Evolutionary conservation across 2,113 vertebrate genomes (phyloP).

Genomic region (Nannobrachium achirus): DNA sequence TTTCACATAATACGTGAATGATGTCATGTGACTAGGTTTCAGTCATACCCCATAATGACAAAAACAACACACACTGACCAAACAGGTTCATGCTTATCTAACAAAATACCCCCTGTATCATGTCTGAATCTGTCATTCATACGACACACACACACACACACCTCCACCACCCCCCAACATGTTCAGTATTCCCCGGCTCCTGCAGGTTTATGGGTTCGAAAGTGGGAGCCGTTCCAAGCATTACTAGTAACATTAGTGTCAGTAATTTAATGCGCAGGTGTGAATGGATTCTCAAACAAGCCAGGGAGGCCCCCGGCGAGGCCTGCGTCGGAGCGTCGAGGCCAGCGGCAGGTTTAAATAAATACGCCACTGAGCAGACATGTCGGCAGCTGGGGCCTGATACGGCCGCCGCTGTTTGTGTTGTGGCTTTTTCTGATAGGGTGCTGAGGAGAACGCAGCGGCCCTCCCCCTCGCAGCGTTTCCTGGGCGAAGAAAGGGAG

Average conservation of each 20-base stretch:
- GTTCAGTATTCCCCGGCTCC: conserved; percentile 49
- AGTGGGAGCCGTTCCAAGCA: conserved; percentile 73
- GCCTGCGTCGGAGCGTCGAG: conserved; percentile 48
- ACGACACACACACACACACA: not conserved
- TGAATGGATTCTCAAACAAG: conserved; percentile 83
- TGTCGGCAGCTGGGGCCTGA: conserved; percentile 68
- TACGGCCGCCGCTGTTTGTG: conserved; percentile 66
- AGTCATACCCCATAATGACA: conserved; percentile 15
- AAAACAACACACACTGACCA: conserved; percentile 37
- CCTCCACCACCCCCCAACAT: conserved; percentile 10
- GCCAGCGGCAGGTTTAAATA: conserved; percentile 75
- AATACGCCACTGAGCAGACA: conserved; percentile 73
- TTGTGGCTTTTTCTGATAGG: conserved; percentile 61
- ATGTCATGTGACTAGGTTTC: conserved; percentile 41
- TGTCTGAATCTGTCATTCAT: conserved; percentile 44
- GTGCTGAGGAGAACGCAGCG: conserved; percentile 44
- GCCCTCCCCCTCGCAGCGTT: conserved; percentile 31
- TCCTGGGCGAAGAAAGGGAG: conserved; percentile 50
- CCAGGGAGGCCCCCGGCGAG: conserved; percentile 68
- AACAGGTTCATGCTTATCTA: conserved; percentile 40
- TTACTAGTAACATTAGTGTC: conserved; percentile 80
- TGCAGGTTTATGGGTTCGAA: conserved; percentile 60
- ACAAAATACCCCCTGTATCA: conserved; percentile 47
- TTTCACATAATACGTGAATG: conserved; percentile 5
- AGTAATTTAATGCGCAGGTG: conserved; percentile 84